A percentile compares a stretch with the other conserved stretches of the same genome.
Conservation (phyloP, 1,140 invertebrate genomes). For the Eumaeus atala region DNA sequence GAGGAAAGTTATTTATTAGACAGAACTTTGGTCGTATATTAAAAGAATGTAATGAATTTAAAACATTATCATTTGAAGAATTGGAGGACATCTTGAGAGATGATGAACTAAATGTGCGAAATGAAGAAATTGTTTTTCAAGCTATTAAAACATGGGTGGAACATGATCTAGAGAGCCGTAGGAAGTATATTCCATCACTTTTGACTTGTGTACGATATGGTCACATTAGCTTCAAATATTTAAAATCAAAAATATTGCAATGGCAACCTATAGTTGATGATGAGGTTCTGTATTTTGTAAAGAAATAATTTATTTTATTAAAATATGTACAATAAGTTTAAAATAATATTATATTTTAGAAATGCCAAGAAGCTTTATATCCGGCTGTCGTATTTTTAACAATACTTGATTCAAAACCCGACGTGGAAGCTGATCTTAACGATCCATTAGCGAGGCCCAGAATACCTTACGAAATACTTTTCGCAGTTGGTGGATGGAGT, state of each 20-base stretch:
- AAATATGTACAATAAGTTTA: not conserved
- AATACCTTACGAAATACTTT: slow-evolving; percentile 81
- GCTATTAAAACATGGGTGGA: slow-evolving; percentile 79
- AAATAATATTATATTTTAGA: slow-evolving; percentile 34
- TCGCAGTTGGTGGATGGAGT: slow-evolving; percentile 86
- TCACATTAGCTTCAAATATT: slow-evolving; percentile 78
- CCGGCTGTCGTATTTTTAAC: slow-evolving; percentile 72
- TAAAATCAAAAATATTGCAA: slow-evolving; percentile 76
- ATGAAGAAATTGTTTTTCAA: slow-evolving; percentile 81
- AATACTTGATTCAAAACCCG: slow-evolving; percentile 68
- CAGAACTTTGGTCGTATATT: slow-evolving; percentile 72
- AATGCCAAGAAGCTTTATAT: slow-evolving; percentile 63
- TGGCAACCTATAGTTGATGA: slow-evolving; percentile 75
- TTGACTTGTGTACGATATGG: slow-evolving; percentile 80
- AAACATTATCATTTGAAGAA: slow-evolving; percentile 71
- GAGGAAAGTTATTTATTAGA: slow-evolving; percentile 72
- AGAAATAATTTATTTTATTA: not conserved
- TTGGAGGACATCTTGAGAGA: slow-evolving; percentile 74
- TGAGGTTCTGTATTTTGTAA: slow-evolving; percentile 39
- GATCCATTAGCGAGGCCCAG: slow-evolving; percentile 77
- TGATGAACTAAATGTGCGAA: slow-evolving; percentile 79
- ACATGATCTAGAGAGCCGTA: slow-evolving; percentile 67
- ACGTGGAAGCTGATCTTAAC: slow-evolving; percentile 73
- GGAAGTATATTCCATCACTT: slow-evolving; percentile 74
- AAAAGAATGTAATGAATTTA: slow-evolving; percentile 74